Evolutionary conservation across 2,888 invertebrate genomes (phyloP).

Genomic region (Meiosimyza decipiens): DNA sequence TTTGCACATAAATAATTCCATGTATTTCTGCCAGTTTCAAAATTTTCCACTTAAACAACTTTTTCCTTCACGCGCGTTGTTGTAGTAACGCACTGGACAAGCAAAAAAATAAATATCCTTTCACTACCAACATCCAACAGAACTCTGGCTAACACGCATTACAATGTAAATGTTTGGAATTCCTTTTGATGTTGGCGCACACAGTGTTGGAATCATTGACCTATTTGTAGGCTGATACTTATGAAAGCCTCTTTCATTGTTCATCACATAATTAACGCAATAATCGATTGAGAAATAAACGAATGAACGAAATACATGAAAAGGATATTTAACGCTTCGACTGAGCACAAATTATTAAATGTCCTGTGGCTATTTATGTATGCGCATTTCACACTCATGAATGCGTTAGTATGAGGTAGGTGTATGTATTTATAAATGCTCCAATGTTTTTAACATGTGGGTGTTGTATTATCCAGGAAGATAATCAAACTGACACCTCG

Average conservation of each 20-base stretch:
- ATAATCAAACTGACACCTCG: no score
- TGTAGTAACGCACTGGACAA: constrained; percentile 8
- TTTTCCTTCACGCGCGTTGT: constrained; percentile 18
- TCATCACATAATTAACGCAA: no score
- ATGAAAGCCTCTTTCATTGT: no score
- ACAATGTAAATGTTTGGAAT: no score
- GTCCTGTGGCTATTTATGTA: constrained; percentile 46
- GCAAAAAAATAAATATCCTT: constrained; percentile 3
- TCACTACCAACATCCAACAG: not conserved
- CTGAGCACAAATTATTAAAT: constrained; percentile 26
- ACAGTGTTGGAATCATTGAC: no score
- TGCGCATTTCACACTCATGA: constrained; percentile 22
- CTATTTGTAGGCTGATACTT: no score
- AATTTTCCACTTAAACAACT: not conserved
- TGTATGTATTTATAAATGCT: not conserved
- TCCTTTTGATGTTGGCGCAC: no score
- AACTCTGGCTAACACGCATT: not conserved
- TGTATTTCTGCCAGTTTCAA: no score
- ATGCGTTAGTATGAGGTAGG: not conserved
- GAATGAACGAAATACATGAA: constrained; percentile 13
- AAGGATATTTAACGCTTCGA: constrained; percentile 18
- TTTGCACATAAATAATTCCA: no score
- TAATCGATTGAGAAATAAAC: not conserved
- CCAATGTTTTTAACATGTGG: no score
- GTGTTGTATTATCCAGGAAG: no score